Percentiles rank a stretch among this genome's conserved stretches.
Conservation (phyloP, 1,140 invertebrate genomes). For the Trichonephila clavipes region DNA sequence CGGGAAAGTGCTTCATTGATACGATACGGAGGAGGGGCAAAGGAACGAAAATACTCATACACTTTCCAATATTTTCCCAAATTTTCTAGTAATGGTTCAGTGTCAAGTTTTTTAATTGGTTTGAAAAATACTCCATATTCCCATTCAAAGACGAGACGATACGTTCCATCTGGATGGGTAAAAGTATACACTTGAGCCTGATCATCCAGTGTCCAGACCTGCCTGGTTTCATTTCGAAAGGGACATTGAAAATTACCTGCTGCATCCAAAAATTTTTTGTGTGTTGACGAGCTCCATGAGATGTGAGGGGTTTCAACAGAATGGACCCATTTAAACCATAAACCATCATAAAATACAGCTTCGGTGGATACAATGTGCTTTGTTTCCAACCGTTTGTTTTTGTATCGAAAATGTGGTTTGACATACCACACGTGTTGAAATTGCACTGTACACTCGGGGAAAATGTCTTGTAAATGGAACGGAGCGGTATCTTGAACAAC, state of each 20-base stretch:
- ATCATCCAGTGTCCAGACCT: no score
- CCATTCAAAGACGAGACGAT: conserved; percentile 53
- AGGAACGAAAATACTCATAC: no score
- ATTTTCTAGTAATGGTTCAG: not conserved
- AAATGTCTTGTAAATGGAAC: not conserved
- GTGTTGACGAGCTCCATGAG: not conserved
- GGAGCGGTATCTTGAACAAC: not conserved
- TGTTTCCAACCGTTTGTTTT: not conserved
- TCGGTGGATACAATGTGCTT: not conserved
- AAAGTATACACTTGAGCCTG: no score
- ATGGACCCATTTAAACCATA: conserved; percentile 52
- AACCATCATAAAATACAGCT: conserved; percentile 5
- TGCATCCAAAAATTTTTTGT: not conserved
- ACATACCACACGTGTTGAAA: not conserved
- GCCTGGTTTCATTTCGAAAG: no score
- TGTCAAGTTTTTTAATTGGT: not conserved
- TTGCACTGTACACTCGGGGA: not conserved
- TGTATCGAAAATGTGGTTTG: conserved; percentile 20
- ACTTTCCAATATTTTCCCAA: no score
- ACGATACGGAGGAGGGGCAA: no score
- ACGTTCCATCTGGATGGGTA: no score
- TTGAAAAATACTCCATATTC: conserved; percentile 5
- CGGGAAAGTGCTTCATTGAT: no score
- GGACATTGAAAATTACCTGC: no score
- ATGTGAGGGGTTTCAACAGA: not conserved